Base-by-base conservation (phyloP, 2,113 vertebrate genomes). In the Rhea pennata region DNA sequence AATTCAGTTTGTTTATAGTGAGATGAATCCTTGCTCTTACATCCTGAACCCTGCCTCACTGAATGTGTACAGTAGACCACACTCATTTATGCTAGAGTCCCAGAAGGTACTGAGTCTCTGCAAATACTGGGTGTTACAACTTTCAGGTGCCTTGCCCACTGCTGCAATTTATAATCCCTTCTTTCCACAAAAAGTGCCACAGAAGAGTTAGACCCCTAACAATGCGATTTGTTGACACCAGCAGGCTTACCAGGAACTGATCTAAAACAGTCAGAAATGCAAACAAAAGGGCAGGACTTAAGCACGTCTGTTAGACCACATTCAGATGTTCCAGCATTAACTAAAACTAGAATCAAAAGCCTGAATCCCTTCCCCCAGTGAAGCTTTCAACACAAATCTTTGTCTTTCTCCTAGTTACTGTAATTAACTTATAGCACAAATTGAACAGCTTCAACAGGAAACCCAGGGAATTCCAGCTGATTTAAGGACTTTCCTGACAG, bases 31-130 rank as follows among this genome's bases (percentile, higher is more conserved):
- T 42, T 17, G 44, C 42, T 5, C 1, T 36, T 59, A 15, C 20
- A 13, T 3, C 8, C 56, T 3, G 20, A 50, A 15, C 11, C 23
- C 27, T 79, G 44, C 24, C 17, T 76, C 58, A 12, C 58, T 87
- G 42, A 85, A 85, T 6, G 4, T 1, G 1, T n/a, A 1, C 11
- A 50, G 44, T 3, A 83, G 13, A 48, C 5, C 21, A 8, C 12
- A 61, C 3, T 62, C 19, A 10, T 26, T 40, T 90, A 58, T 84
- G 40, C 23, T 33, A 59, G 26, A 80, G 51, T n/a, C 17, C 40
- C 11, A 50, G 23, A 83, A 83, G 8, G 24, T n/a, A 73, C 10
- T 48, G 64, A 76, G 12, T 27, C 24, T 15, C 24, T 69, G 24
- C 53, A 64, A 64, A 72, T 15, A 51, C 7, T 2, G 10, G 46